Base-by-base conservation (phyloP, 2,797 vertebrate species). In the Cirrhinus molitorella region DNA sequence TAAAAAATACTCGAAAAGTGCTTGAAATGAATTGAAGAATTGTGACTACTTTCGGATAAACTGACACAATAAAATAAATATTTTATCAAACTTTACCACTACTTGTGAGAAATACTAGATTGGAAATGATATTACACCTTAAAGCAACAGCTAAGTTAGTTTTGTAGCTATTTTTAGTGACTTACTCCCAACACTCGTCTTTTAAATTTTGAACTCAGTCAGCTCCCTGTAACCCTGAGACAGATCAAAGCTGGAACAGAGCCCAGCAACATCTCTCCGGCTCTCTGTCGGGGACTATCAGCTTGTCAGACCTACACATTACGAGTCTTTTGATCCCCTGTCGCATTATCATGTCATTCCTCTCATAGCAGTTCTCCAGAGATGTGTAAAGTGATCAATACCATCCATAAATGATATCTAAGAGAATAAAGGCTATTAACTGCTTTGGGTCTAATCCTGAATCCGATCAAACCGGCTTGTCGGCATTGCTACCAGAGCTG, bases 351-450 rank as follows among this genome's bases (percentile, higher is more conserved):
- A 79, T 80, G 79, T 88, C 61, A 17, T 87, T 90, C 68, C 83
- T 84, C 82, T 80, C 45, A 83, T 79, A 85, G 86, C 79, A 73
- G 82, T 87, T 90, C 89, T 88, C 82, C 68, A 55, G 88, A 91
- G 90, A 88, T 74, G 85, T 88, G 86, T 86, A 86, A 89, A 91
- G 83, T 88, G 87, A 92, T 93, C 93, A 40, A 93, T 94, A 91
- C 61, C 81, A 91, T 90, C 91, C 87, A 92, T 92, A 91, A 88
- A 88, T 79, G 88, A 91, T 91, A 92, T 91, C 89, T 88, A 89
- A 89, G 87, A 89, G 89, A 89, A 92, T 92, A 90, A 92, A 91
- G 90, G 83, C 45, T 89, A 91, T 94, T 92, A 92, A 89, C 79
- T 87, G 91, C 89, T 91, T 85, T 80, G 87, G 86, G 88, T 85